Evolutionary conservation across 2,888 invertebrate genomes (phyloP).

Genomic region (Resseliella maxima): DNA sequence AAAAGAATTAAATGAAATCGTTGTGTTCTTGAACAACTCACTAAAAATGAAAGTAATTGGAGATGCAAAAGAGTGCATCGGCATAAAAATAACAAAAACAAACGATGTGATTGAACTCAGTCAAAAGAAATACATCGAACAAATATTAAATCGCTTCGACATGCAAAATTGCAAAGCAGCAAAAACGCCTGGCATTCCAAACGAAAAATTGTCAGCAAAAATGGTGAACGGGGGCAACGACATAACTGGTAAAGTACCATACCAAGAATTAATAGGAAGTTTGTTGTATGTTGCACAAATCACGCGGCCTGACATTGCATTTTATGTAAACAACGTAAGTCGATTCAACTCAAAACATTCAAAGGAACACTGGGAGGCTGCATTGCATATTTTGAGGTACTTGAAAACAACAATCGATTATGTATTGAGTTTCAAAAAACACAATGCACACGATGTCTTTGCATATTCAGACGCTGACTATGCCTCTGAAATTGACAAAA

Average conservation of each 20-base stretch:
- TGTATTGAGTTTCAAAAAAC: conserved; percentile 45
- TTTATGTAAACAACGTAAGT: conserved; percentile 60
- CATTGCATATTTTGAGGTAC: conserved; percentile 37
- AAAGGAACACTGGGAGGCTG: conserved; percentile 7
- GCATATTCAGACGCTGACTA: conserved; percentile 57
- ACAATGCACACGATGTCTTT: conserved; percentile 55
- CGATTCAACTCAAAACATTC: conserved; percentile 58
- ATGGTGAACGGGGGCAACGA: conserved; percentile 19
- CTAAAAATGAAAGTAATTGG: conserved; percentile 32
- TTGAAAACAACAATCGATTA: conserved; percentile 52
- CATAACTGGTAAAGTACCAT: conserved; percentile 57
- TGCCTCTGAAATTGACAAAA: conserved; percentile 35
- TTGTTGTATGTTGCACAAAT: conserved; percentile 59
- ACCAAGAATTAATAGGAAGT: conserved; percentile 60
- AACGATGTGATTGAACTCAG: background rate
- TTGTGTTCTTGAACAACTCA: background rate
- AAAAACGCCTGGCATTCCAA: background rate
- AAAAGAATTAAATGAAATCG: background rate
- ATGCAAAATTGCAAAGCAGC: conserved; percentile 24
- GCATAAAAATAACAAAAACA: background rate
- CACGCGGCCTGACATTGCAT: conserved; percentile 60
- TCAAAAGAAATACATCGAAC: background rate
- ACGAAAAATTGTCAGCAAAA: background rate
- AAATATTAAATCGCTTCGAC: conserved; percentile 2
- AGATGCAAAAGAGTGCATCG: background rate